Percentiles rank a stretch among this genome's conserved stretches.
Conservation (phyloP, 2,888 invertebrate genomes). For the Harpalus rubripes region DNA sequence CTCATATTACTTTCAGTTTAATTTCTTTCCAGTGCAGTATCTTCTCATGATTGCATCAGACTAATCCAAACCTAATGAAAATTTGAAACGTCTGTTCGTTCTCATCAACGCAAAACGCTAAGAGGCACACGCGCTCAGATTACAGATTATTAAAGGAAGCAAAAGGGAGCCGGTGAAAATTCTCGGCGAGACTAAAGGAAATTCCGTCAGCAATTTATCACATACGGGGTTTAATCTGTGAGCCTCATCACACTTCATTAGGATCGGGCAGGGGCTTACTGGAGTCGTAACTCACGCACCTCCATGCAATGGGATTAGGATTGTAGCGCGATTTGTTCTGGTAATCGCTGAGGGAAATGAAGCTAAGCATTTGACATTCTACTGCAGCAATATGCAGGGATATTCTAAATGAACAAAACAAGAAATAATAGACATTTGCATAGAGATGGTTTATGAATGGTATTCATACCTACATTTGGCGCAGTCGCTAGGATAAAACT, state of each 20-base stretch:
- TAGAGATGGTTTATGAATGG: too few relatives aligned
- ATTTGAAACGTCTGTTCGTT: slow-evolving; percentile 33
- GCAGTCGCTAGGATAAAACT: too few relatives aligned
- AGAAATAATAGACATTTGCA: neutral
- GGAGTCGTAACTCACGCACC: slow-evolving; percentile 24
- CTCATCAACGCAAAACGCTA: slow-evolving; percentile 27
- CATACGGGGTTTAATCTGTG: slow-evolving; percentile 37
- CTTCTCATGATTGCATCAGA: slow-evolving; percentile 26
- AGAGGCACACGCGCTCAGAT: neutral
- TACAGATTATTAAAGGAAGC: slow-evolving; percentile 31
- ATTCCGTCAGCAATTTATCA: slow-evolving; percentile 53
- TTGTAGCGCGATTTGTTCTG: neutral
- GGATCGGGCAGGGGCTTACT: neutral
- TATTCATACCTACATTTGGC: too few relatives aligned
- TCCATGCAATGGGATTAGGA: neutral
- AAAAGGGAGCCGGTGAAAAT: slow-evolving; percentile 30
- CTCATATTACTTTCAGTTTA: slow-evolving; percentile 6
- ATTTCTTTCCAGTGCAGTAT: neutral
- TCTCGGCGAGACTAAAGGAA: slow-evolving; percentile 21
- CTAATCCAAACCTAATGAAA: slow-evolving; percentile 34
- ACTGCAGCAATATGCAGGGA: neutral
- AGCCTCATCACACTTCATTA: slow-evolving; percentile 58
- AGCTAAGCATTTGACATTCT: neutral
- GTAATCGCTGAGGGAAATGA: neutral
- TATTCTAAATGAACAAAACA: neutral